Conservation (phyloP, 2,888 invertebrate genomes). For the Trachelus troglodyta region DNA sequence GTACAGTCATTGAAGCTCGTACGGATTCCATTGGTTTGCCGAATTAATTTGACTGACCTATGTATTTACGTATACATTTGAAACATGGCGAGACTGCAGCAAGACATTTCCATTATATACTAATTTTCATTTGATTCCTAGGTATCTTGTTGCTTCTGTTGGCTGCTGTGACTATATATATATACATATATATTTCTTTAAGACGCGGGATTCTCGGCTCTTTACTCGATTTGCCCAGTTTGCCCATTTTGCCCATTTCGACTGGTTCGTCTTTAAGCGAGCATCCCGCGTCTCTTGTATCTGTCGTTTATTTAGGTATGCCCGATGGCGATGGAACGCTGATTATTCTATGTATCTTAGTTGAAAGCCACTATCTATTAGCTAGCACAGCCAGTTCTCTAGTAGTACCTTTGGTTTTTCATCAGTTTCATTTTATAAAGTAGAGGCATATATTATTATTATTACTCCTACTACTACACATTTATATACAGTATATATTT, state of each 20-base stretch:
- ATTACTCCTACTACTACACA: too few species aligned
- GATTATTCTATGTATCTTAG: constrained; percentile 33
- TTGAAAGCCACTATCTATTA: constrained; percentile 35
- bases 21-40: too few species aligned
- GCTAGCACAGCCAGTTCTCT: constrained; percentile 23
- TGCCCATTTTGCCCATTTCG: neutral
- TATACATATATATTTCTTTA: neutral
- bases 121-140: constrained; percentile 37
- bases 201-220: too few species aligned
- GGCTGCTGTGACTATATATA: constrained; percentile 36
- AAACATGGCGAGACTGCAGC: neutral
- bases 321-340: constrained; percentile 32
- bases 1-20: too few species aligned
- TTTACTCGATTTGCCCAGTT: too few species aligned
- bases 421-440: too few species aligned
- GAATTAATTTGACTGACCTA: too few species aligned
- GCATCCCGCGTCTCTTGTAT: constrained; percentile 4
- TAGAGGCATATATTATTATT: too few species aligned
- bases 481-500: too few species aligned
- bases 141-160: constrained; percentile 46
- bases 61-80: constrained; percentile 9
- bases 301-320: constrained; percentile 30
- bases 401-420: too few species aligned
- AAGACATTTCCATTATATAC: neutral
- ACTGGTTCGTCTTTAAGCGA: neutral